Evolutionary conservation across 1,140 invertebrate species (phyloP), one percentile per base, ranked within the genome.

Genomic region (Brachionus rotundiformis): DNA sequence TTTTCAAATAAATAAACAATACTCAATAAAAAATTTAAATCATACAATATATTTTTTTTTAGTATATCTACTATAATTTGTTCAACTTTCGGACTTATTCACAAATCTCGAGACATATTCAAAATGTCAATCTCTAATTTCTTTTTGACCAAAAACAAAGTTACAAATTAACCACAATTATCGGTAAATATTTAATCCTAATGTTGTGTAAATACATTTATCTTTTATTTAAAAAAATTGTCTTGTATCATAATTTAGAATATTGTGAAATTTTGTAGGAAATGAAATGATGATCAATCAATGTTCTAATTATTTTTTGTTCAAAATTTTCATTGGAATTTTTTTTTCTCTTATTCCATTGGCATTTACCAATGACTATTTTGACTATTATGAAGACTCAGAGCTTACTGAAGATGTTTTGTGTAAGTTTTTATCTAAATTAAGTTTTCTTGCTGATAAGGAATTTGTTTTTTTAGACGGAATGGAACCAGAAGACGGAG

Each of bases 401-500:
- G 31, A 36, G 7, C 31, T 68, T 0, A 68, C 63, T 8, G 63
- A 68, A 31, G 63, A 68, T 23, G 63, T 68, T 16, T 68, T 68
- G 31, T 68, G 63, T 68, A 68, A 13, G 25, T 27, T 29, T 33
- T 63, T n/a, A 33, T 68, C n/a, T 16, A 0, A 23, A 23, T 27
- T 27, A 61, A 25, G 8, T 7, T n/a, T n/a, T n/a, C 27, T 25
- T 23, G 19, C 27, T 61, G 0, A 4, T 7, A 1, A 3, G 25
- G 1, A 61, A 11, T 61, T 36, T 36, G 13, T 33, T 16, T n/a
- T 4, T 36, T 68, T 36, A 73, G 68, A 73, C 23, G 68, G 68
- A 16, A 73, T 73, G 68, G 68, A 73, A 41, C 36, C 33, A 10
- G 76, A 79, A 23, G 76, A 79, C n/a, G 76, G 59, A 23, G 76